Base-by-base conservation (phyloP, 35 echinoderm and acorn worm genomes). In the Eucidaris tribuloides region DNA sequence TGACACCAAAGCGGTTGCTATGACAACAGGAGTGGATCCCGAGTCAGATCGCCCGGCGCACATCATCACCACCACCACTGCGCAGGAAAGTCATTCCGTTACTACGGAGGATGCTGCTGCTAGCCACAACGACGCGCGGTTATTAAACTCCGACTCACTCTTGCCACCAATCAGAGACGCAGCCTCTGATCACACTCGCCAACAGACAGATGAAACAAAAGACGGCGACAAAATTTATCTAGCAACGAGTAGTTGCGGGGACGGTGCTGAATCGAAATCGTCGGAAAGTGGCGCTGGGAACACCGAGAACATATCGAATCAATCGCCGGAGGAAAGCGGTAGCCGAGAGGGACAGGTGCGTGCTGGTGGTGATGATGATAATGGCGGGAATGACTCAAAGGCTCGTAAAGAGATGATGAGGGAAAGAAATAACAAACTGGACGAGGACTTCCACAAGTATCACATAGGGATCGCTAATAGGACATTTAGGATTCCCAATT, bases 401-500 rank as follows among this genome's bases (percentile, higher is more conserved):
- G 66, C 46, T 61, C 49, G 32, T 15, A 63, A 79, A 60, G 79
- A 78, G 50, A 77, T 42, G 29, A 35, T 78, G 55, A 78, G 76
- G 20, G 42, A 79, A 28, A 78, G 60, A 68, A 50, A 43, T n/a
- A n/a, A n/a, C 54, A 78, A 84, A 45, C 59, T 77, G n/a, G 56
- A 78, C 23, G 81, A 78, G 30, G 71, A 65, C 5, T 84, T 78
- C 59, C 70, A 84, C 43, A 91, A 80, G 65, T 91, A 91, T 42
- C 88, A 91, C 32, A 59, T 91, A 27, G 74, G 82, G 0, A 91
- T 91, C 37, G 55, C 82, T 7, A 91, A 77, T 31, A 40, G 81
- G 32, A 65, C 81, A 14, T 84, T 79, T 40, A 77, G 43, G 19
- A 46, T 88, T 19, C 85, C 85, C 20, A 25, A 81, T 15, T 88